Conservation (phyloP, 1,140 invertebrate genomes). For the Drosophila triauraria region DNA sequence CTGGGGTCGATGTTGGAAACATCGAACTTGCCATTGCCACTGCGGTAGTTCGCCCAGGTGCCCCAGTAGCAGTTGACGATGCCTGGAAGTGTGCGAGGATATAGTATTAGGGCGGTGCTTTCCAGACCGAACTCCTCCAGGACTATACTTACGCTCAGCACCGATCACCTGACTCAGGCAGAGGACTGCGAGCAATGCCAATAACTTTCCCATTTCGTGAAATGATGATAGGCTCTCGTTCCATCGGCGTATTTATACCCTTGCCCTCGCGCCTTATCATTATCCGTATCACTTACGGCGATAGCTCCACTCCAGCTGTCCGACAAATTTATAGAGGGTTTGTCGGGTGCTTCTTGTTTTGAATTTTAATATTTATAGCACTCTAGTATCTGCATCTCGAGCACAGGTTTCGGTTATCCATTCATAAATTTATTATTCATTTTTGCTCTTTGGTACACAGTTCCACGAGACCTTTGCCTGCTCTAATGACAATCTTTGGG, state of each 20-base stretch:
- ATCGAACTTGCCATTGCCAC: slow-evolving; percentile 88
- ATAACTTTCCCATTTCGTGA: slow-evolving; percentile 60
- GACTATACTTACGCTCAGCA: slow-evolving; percentile 57
- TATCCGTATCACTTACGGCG: slow-evolving; percentile 20
- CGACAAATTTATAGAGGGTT: slow-evolving; percentile 47
- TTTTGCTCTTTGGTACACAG: not conserved
- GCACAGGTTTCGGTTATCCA: not conserved
- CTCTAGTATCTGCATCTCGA: slow-evolving; percentile 19
- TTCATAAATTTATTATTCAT: not conserved
- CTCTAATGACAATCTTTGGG: not conserved
- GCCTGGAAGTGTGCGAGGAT: slow-evolving; percentile 67
- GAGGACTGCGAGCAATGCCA: slow-evolving; percentile 47
- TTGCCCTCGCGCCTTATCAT: slow-evolving; percentile 11
- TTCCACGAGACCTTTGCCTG: not conserved
- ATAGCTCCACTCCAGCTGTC: slow-evolving; percentile 19
- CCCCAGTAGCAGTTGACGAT: slow-evolving; percentile 90
- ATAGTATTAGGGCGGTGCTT: not conserved
- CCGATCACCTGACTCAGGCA: slow-evolving; percentile 46
- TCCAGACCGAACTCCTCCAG: no score
- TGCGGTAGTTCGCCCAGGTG: slow-evolving; percentile 90
- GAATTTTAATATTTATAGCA: slow-evolving; percentile 31
- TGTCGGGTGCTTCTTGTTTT: slow-evolving; percentile 19
- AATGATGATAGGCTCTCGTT: slow-evolving; percentile 5
- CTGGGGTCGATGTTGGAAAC: slow-evolving; percentile 88
- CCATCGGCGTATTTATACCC: slow-evolving; percentile 45